Evolutionary conservation across 2,888 invertebrate species (phyloP).

Genomic region (Dryobotodes eremita): DNA sequence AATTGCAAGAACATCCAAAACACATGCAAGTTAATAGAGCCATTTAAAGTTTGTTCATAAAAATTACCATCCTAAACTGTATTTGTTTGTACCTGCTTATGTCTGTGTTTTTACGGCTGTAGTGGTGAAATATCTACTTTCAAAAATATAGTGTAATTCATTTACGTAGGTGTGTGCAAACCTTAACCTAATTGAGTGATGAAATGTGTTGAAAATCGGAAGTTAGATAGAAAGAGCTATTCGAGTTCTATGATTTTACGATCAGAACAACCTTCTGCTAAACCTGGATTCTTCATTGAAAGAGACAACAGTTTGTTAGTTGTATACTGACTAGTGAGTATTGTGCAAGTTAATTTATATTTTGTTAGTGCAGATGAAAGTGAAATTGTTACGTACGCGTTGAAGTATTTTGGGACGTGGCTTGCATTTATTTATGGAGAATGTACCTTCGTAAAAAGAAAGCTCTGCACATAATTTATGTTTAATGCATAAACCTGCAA

Average conservation of each 20-base stretch:
- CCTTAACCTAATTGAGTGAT: slow-evolving; percentile 31
- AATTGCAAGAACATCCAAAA: not conserved
- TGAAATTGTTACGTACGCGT: slow-evolving; percentile 73
- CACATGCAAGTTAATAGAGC: not conserved
- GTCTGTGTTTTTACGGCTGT: slow-evolving; percentile 20
- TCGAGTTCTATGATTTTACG: slow-evolving; percentile 18
- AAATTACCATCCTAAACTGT: not conserved
- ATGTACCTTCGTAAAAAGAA: slow-evolving; percentile 73
- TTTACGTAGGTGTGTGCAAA: slow-evolving; percentile 30
- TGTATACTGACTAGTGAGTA: slow-evolving; percentile 22
- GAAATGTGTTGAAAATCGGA: slow-evolving; percentile 47
- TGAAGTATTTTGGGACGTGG: slow-evolving; percentile 72
- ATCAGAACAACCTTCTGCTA: not conserved
- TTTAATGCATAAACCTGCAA: slow-evolving; percentile 51
- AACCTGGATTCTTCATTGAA: slow-evolving; percentile 12
- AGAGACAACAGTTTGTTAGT: slow-evolving; percentile 32
- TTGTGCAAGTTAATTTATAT: slow-evolving; percentile 69
- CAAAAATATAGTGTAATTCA: slow-evolving; percentile 31
- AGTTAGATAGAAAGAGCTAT: slow-evolving; percentile 4
- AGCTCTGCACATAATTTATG: slow-evolving; percentile 62
- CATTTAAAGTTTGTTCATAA: slow-evolving; percentile 2
- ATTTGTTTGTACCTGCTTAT: slow-evolving; percentile 6
- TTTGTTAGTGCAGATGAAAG: slow-evolving; percentile 77
- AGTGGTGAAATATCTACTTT: slow-evolving; percentile 47
- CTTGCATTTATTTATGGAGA: slow-evolving; percentile 74